Evolutionary conservation across 37 sponge, comb jelly and placozoan species (phyloP).

Genomic region (Oscarella lobularis): DNA sequence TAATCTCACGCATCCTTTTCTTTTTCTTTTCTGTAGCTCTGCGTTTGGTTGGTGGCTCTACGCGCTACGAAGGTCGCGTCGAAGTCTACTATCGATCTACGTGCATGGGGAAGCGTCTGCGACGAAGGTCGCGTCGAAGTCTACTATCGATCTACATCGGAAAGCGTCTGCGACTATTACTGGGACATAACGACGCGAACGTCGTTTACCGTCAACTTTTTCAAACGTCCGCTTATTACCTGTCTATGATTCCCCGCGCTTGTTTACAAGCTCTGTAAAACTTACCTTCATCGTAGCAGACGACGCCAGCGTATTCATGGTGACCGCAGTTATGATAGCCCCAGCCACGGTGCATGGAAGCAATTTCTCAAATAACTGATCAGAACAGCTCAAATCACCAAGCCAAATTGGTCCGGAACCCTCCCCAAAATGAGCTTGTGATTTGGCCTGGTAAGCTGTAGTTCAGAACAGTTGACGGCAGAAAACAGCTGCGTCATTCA

Average conservation of each 20-base stretch:
- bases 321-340: constrained; percentile 27
- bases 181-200: constrained; percentile 4
- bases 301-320: constrained; percentile 23
- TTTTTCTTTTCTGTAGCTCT: background rate
- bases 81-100: constrained; percentile 11
- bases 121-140: constrained; percentile 14
- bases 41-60: constrained; percentile 24
- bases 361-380: no score
- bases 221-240: background rate
- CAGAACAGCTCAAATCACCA: constrained; percentile 27
- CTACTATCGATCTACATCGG: no score
- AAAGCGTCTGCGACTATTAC: no score
- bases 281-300: no score
- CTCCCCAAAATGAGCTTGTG: constrained; percentile 26
- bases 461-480: constrained; percentile 16
- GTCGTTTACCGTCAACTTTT: constrained; percentile 39
- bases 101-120: constrained; percentile 54
- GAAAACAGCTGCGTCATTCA: constrained; percentile 24
- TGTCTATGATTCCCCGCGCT: no score
- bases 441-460: constrained; percentile 9
- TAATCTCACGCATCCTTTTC: no score
- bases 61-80: constrained; percentile 12
- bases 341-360: no score
- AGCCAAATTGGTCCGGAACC: constrained; percentile 38
- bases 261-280: no score